Percentiles rank a stretch among this genome's conserved stretches.
phyloP scores from a whole-genome alignment of 35 echinoderm and acorn worm species.

The Chiridota heheva region DNA sequence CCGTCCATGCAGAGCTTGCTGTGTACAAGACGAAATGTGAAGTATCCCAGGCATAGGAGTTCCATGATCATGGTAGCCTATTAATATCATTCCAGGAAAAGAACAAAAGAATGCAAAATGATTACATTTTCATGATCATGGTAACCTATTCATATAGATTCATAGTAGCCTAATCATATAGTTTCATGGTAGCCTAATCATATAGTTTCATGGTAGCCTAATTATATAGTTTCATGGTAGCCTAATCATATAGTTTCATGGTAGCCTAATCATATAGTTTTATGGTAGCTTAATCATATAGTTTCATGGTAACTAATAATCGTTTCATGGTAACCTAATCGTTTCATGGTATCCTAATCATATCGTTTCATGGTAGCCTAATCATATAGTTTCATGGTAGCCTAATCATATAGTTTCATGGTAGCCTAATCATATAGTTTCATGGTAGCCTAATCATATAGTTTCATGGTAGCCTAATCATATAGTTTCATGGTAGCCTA shows the following conservation, averaged over 20 bases:
- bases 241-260: not conserved
- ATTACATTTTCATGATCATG: not conserved
- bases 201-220: not conserved
- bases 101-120: not conserved
- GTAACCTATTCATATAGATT: not conserved
- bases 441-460: too few relatives aligned
- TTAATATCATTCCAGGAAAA: not conserved
- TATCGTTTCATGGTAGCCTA: too few relatives aligned
- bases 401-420: too few relatives aligned
- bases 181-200: not conserved
- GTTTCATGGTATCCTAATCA: too few relatives aligned
- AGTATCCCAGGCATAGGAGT: slow-evolving; percentile 61
- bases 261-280: too few relatives aligned
- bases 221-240: not conserved
- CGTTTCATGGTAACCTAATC: too few relatives aligned
- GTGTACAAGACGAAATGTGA: slow-evolving; percentile 63
- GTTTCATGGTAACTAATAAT: too few relatives aligned
- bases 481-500: too few relatives aligned
- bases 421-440: too few relatives aligned
- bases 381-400: too few relatives aligned
- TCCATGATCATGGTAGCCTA: slow-evolving; percentile 82
- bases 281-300: too few relatives aligned
- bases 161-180: not conserved
- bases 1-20: slow-evolving; percentile 62
- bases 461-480: too few relatives aligned